phyloP scores from a whole-genome alignment of 1,140 invertebrate genomes.

The Drosophila parvula region DNA sequence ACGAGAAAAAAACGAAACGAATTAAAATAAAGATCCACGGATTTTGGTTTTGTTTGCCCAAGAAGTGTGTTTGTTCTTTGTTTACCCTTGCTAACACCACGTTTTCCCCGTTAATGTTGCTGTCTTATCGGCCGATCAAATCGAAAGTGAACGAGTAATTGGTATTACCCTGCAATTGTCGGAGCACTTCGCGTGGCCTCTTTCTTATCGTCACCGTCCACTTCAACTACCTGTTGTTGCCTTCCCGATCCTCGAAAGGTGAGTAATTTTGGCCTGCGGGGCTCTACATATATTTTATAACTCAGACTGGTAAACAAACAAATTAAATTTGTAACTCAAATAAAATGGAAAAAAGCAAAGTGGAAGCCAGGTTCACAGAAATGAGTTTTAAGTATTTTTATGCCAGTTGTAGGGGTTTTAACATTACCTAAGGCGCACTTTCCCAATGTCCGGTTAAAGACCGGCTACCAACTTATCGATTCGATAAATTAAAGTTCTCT shows the following conservation, averaged over 20 bases:
- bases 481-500: background rate
- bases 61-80: slow-evolving; percentile 48
- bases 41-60: slow-evolving; percentile 39
- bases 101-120: slow-evolving; percentile 24
- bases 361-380: background rate
- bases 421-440: background rate
- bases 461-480: background rate
- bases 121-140: slow-evolving; percentile 57
- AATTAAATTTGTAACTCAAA: background rate
- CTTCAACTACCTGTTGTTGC: slow-evolving; percentile 38
- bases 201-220: slow-evolving; percentile 36
- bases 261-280: slow-evolving; percentile 9
- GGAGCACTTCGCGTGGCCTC: slow-evolving; percentile 32
- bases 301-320: background rate
- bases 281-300: background rate
- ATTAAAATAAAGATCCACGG: slow-evolving; percentile 38
- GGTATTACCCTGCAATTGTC: slow-evolving; percentile 41
- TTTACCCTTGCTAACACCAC: slow-evolving; percentile 38
- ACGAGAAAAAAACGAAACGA: slow-evolving; percentile 17
- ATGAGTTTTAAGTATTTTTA: background rate
- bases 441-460: background rate
- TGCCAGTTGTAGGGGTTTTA: background rate
- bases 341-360: background rate
- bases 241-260: slow-evolving; percentile 23
- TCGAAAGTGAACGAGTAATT: slow-evolving; percentile 72